Conservation (phyloP, 2,888 invertebrate genomes). For the Brachyptera putata region DNA sequence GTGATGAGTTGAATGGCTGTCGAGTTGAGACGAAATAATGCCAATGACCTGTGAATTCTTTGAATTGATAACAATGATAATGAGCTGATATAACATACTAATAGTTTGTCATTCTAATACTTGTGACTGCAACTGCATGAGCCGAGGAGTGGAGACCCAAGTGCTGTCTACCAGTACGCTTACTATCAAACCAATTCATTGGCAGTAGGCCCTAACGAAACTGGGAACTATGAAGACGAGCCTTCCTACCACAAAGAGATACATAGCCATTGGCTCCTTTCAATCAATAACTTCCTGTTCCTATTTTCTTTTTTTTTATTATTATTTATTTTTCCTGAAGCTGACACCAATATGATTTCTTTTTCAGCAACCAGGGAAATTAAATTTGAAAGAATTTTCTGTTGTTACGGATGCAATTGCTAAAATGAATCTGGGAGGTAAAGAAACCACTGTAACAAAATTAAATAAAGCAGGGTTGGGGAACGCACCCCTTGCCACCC, state of each 20-base stretch:
- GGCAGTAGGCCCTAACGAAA: not conserved
- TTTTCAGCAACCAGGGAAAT: constrained; percentile 76
- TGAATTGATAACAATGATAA: too few relatives aligned
- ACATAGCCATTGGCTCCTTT: constrained; percentile 18
- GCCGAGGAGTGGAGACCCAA: too few relatives aligned
- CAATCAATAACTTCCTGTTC: constrained; percentile 10
- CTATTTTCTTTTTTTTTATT: constrained; percentile 26
- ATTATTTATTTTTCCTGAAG: constrained; percentile 29
- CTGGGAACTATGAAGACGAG: not conserved
- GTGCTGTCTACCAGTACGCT: not conserved
- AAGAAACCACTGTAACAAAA: constrained; percentile 43
- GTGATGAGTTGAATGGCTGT: too few relatives aligned
- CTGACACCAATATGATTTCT: constrained; percentile 21
- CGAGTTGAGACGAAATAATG: too few relatives aligned
- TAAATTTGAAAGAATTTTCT: constrained; percentile 84
- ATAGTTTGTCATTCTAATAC: too few relatives aligned
- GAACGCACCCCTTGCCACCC: constrained; percentile 70
- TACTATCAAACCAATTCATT: too few relatives aligned
- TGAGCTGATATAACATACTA: too few relatives aligned
- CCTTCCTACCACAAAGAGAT: not conserved
- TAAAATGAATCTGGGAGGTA: constrained; percentile 61
- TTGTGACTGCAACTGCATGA: too few relatives aligned
- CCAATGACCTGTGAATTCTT: too few relatives aligned
- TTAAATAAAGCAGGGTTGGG: constrained; percentile 50
- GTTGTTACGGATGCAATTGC: constrained; percentile 82